These are phyloP conservation scores for Xenopus borealis DNA, from an alignment of 2,113 vertebrate species.

Conservation along the genomic window DNA sequence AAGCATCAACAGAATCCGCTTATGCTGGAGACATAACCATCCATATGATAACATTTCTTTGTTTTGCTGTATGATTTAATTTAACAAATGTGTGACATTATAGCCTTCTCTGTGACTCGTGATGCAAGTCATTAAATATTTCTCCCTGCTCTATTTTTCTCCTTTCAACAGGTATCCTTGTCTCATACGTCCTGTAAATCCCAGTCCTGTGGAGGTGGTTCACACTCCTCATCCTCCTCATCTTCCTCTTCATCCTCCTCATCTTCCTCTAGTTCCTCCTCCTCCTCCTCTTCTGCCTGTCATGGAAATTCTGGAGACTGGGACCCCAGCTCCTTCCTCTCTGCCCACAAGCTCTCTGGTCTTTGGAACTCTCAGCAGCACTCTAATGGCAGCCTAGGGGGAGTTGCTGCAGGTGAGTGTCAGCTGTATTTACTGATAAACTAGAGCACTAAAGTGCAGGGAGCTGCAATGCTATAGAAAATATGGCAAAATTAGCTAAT, in stretches of 20 bases:
- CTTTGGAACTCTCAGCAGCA: constrained; percentile 94
- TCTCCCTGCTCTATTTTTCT: neutral
- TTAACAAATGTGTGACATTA: too few relatives aligned
- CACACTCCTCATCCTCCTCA: constrained; percentile 57
- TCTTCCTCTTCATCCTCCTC: constrained; percentile 87
- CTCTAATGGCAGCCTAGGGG: constrained; percentile 70
- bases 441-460: too few relatives aligned
- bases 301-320: constrained; percentile 93
- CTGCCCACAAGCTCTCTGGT: constrained; percentile 95
- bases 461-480: too few relatives aligned
- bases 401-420: fast-evolving
- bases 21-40: too few relatives aligned
- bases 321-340: constrained; percentile 98
- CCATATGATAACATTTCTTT: too few relatives aligned
- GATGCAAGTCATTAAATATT: too few relatives aligned
- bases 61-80: too few relatives aligned
- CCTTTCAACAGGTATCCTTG: constrained; percentile 72
- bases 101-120: too few relatives aligned
- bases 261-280: constrained; percentile 78
- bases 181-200: constrained; percentile 70
- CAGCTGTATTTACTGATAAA: too few relatives aligned
- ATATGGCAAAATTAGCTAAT: too few relatives aligned
- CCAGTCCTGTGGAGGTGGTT: constrained; percentile 75
- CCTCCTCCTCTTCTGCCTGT: constrained; percentile 91
- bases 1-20: too few relatives aligned